Base-by-base conservation (phyloP, 2,888 invertebrate genomes). In the Neoascia interrupta region DNA sequence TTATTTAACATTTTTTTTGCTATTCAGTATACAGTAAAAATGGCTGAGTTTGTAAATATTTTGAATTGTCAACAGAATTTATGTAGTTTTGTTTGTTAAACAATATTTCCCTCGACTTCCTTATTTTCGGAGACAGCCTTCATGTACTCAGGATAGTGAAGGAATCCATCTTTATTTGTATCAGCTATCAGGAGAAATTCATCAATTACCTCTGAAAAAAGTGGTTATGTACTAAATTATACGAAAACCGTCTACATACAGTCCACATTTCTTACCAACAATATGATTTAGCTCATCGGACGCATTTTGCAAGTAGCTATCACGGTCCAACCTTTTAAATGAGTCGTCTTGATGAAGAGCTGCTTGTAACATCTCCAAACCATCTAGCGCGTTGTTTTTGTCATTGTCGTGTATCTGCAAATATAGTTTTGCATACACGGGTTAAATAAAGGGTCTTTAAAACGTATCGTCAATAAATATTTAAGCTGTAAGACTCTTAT, bases 301-400 rank as follows among this genome's bases (percentile, higher is more conserved):
- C 3, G 85, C 84, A 81, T 84, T 87, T 54, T 86, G 82, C 43
- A 87, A 43, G 43, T 84, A 86, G 28, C 84, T 84, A 51, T 86
- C 84, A 13, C 84, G 82, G 16, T 87, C 87, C 16, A 82, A 66
- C 64, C 85, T 87, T 37, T 85, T 85, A 19, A 87, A 89, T 5
- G 90, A 88, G 34, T 90, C 89, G 39, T 92, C 91, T 70, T 93
- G 92, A 82, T 89, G 89, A 64, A 88, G 84, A 11, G 88, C 89
- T 4, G 89, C 92, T 87, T 92, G 92, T 56, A 97, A 89, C 84
- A 98, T 92, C 90, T 98, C 98, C 72, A 97, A 89, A 0, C 97
- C 97, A 87, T 98, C 97, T 72, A 98, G 89, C 84, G 94, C 94
- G 1, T 94, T 94, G 86, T 98, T 97, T 85, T 94, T 95, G 86